Evolutionary conservation across 2,113 vertebrate genomes (phyloP).

Genomic region (Cathartes aura): DNA sequence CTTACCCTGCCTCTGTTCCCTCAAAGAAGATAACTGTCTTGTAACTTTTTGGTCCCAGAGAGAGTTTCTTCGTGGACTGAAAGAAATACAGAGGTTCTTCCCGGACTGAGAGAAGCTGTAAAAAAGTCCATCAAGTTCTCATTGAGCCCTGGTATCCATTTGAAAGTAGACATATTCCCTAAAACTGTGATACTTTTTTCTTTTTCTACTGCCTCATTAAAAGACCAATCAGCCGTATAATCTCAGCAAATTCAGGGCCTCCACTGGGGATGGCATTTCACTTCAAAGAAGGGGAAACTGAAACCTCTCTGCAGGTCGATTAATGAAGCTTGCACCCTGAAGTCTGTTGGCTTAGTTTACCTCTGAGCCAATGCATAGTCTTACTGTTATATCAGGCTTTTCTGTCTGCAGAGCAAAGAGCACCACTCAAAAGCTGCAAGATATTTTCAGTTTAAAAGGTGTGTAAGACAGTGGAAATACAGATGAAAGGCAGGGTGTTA

Average conservation of each 20-base stretch:
- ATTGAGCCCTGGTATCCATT: background rate
- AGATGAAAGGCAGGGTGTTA: background rate
- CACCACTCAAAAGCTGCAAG: background rate
- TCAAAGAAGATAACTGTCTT: background rate
- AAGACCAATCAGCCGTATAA: background rate
- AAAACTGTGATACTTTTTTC: background rate
- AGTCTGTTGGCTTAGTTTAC: background rate
- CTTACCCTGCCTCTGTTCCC: background rate
- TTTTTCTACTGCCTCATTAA: background rate
- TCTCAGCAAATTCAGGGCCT: background rate
- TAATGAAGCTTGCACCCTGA: conserved; percentile 11
- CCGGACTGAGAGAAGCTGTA: background rate
- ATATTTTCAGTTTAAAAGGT: background rate
- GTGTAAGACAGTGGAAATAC: background rate
- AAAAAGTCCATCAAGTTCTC: background rate
- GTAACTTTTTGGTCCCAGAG: background rate
- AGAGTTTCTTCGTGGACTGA: background rate
- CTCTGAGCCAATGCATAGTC: background rate
- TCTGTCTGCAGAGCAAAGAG: background rate
- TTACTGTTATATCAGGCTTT: background rate
- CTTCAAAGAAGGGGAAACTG: background rate
- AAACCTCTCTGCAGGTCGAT: background rate
- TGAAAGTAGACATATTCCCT: background rate
- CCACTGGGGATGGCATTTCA: background rate
- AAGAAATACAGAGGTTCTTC: background rate